phyloP scores from a whole-genome alignment of 2,113 vertebrate species.

The Clarias batrachus region DNA sequence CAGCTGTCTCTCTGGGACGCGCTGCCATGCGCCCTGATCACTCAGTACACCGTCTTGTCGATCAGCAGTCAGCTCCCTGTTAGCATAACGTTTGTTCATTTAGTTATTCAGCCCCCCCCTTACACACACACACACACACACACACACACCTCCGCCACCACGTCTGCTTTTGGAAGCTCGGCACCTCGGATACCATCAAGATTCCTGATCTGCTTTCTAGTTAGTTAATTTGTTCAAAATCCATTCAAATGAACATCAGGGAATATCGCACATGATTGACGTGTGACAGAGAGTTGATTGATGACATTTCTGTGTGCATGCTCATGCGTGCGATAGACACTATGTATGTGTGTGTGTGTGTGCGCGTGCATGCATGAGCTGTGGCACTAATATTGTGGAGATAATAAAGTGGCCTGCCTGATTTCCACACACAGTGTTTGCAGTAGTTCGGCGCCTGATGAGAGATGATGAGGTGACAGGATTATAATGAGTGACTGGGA shows the following conservation, averaged over 20 bases:
- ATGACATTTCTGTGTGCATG: constrained; percentile 17
- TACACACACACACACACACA: not conserved
- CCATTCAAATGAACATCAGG: constrained; percentile 46
- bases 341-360: constrained; percentile 23
- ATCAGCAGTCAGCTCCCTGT: constrained; percentile 31
- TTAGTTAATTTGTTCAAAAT: constrained; percentile 47
- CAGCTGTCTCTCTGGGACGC: constrained; percentile 19
- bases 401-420: constrained; percentile 52
- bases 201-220: constrained; percentile 44
- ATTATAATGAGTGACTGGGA: constrained; percentile 53
- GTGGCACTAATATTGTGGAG: constrained; percentile 40
- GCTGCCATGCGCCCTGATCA: constrained; percentile 46
- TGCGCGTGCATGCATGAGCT: constrained; percentile 14
- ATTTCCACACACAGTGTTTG: constrained; percentile 49
- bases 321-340: constrained; percentile 11
- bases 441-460: constrained; percentile 47
- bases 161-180: constrained; percentile 26
- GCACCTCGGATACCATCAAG: constrained; percentile 49
- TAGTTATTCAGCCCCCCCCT: constrained; percentile 36
- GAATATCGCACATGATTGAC: constrained; percentile 12
- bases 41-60: constrained; percentile 21
- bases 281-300: constrained; percentile 13
- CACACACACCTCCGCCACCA: not conserved
- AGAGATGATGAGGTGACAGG: constrained; percentile 56
- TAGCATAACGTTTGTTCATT: constrained; percentile 54